Evolutionary conservation across 2,797 vertebrate genomes (phyloP).

Genomic region (Catharus ustulatus): DNA sequence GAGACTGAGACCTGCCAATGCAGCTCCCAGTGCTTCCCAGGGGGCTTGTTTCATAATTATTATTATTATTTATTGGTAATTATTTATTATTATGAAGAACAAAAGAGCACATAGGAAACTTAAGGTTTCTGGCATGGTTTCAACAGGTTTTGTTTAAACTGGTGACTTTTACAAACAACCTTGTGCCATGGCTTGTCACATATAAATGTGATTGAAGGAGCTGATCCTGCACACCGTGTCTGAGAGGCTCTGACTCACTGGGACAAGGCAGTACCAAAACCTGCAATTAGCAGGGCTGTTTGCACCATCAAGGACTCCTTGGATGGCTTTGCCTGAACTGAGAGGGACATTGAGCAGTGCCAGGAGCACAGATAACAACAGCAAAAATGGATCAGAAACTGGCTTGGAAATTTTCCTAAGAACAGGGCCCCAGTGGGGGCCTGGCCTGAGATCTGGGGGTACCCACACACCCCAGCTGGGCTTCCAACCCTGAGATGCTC

Average conservation of each 20-base stretch:
- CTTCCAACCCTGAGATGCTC: background rate
- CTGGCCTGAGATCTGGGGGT: background rate
- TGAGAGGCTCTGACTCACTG: background rate
- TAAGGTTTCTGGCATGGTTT: background rate
- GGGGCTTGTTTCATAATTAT: background rate
- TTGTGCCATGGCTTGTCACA: background rate
- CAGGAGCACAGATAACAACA: background rate
- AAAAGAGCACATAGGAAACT: background rate
- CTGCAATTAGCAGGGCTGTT: background rate
- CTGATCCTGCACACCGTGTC: background rate
- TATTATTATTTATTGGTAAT: no score
- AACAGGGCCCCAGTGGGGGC: background rate
- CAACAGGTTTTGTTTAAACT: conserved; percentile 1
- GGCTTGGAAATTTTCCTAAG: background rate
- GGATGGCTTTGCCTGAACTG: background rate
- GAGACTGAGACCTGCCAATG: conserved; percentile 25
- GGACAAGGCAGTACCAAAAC: background rate
- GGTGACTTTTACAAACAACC: conserved; percentile 18
- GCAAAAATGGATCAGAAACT: background rate
- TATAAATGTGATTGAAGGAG: background rate
- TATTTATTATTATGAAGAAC: background rate
- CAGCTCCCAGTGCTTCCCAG: background rate
- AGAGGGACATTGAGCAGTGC: background rate
- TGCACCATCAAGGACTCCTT: background rate
- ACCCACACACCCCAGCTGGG: background rate